Evolutionary conservation across 2,888 invertebrate species (phyloP).

Genomic region (Aleiodes alternator): DNA sequence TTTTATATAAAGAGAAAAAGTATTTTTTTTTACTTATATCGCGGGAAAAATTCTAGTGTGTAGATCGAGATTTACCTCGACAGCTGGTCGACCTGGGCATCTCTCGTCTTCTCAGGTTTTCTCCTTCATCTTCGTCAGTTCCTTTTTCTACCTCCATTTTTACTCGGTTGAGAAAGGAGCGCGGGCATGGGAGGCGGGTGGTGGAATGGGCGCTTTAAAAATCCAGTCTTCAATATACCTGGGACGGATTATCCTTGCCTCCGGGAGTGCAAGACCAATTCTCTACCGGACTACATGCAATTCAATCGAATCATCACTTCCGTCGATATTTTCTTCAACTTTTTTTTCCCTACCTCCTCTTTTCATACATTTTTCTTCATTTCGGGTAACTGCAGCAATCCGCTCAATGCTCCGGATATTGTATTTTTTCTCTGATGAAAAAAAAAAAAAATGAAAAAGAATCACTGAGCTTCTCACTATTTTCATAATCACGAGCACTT

Average conservation of each 20-base stretch:
- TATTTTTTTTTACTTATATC: conserved; percentile 10
- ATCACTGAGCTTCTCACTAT: conserved; percentile 5
- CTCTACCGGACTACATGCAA: conserved; percentile 12
- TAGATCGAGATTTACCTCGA: conserved; percentile 52
- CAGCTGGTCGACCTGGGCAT: conserved; percentile 53
- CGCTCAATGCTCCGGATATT: not conserved
- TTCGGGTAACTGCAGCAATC: too few relatives aligned
- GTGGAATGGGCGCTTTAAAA: conserved; percentile 10
- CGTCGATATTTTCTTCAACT: conserved; percentile 26
- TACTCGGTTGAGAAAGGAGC: not conserved
- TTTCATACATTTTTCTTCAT: too few relatives aligned
- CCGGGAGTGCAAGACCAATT: conserved; percentile 3
- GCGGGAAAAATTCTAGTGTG: conserved; percentile 40
- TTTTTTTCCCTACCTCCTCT: conserved; percentile 13
- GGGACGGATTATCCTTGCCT: conserved; percentile 39
- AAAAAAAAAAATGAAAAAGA: not conserved
- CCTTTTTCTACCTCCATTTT: conserved; percentile 22
- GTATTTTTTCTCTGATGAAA: not conserved
- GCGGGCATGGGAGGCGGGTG: conserved; percentile 14
- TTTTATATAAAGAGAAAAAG: not conserved
- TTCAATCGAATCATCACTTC: conserved; percentile 40
- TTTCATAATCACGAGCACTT: conserved; percentile 22
- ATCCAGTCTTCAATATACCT: conserved; percentile 39
- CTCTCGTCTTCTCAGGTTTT: conserved; percentile 21
- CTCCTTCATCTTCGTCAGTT: conserved; percentile 2